These are phyloP conservation scores for Pteronotus mesoamericanus DNA, from an alignment of 2,797 vertebrate genomes.

Conservation along the genomic window DNA sequence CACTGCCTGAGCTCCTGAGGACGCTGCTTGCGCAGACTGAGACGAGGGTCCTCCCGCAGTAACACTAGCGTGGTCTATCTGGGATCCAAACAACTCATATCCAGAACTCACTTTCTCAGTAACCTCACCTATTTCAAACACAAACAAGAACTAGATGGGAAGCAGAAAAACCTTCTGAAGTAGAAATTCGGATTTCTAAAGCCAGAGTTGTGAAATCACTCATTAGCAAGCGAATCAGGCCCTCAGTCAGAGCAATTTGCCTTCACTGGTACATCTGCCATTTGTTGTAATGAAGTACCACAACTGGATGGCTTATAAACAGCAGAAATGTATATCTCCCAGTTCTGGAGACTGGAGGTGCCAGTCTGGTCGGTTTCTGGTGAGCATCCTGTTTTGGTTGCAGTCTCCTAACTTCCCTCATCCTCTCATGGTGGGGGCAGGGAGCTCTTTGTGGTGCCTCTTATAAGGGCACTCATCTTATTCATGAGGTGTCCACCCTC, in stretches of 20 bases:
- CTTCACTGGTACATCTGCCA: neutral
- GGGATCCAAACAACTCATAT: neutral
- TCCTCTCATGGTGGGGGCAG: neutral
- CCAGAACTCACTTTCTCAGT: neutral
- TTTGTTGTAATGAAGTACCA: neutral
- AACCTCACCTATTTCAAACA: neutral
- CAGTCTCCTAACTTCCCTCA: neutral
- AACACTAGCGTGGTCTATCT: neutral
- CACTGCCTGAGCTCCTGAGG: neutral
- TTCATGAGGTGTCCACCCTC: neutral
- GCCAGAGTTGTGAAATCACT: neutral
- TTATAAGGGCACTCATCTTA: neutral
- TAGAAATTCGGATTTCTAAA: neutral
- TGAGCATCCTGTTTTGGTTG: neutral
- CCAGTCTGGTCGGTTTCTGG: neutral
- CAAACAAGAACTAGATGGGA: neutral
- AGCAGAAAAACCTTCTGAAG: neutral
- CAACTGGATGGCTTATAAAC: neutral
- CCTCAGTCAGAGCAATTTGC: no score
- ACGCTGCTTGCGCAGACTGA: neutral
- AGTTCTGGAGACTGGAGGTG: neutral
- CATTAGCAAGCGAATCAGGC: neutral
- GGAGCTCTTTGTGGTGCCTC: neutral
- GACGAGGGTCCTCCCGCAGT: fast-evolving
- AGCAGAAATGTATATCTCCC: neutral